Conservation (phyloP, 2,797 vertebrate species). For the Sebastolobus altivelis region DNA sequence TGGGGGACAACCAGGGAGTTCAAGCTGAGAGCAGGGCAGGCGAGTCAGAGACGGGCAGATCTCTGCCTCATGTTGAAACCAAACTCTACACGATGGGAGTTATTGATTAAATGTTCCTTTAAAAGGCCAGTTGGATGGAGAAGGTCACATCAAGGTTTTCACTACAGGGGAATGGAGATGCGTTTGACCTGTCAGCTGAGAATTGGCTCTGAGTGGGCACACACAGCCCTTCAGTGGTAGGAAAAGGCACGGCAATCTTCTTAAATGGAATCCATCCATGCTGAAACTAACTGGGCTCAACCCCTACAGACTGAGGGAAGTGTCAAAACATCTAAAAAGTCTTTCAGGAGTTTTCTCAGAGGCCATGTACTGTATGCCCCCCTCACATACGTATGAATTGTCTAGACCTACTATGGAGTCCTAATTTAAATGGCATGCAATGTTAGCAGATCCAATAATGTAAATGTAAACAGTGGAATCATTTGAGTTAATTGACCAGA, state of each 20-base stretch:
- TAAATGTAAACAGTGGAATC: conserved; percentile 23
- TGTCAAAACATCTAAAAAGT: conserved; percentile 51
- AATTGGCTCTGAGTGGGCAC: conserved; percentile 49
- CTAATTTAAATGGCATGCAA: conserved; percentile 25
- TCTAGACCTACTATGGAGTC: neutral
- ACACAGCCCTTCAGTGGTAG: conserved; percentile 8
- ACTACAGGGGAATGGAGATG: conserved; percentile 61
- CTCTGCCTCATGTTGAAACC: conserved; percentile 48
- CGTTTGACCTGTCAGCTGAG: conserved; percentile 68
- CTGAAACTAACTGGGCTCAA: conserved; percentile 53
- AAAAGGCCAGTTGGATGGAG: conserved; percentile 66
- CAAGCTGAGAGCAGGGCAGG: conserved; percentile 11
- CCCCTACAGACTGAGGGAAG: conserved; percentile 32
- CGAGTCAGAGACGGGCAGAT: conserved; percentile 22
- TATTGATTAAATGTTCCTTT: conserved; percentile 78
- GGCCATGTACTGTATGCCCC: neutral
- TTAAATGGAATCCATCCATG: conserved; percentile 65
- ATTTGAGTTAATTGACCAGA: conserved; percentile 30
- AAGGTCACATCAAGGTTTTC: conserved; percentile 73
- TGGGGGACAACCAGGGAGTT: conserved; percentile 13
- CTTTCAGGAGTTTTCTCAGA: conserved; percentile 42
- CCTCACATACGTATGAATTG: neutral
- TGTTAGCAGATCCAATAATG: conserved; percentile 9
- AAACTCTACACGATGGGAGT: conserved; percentile 58
- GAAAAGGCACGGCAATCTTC: conserved; percentile 40